Base-by-base conservation (phyloP, 1,140 invertebrate genomes). In the Eriocheir sinensis region DNA sequence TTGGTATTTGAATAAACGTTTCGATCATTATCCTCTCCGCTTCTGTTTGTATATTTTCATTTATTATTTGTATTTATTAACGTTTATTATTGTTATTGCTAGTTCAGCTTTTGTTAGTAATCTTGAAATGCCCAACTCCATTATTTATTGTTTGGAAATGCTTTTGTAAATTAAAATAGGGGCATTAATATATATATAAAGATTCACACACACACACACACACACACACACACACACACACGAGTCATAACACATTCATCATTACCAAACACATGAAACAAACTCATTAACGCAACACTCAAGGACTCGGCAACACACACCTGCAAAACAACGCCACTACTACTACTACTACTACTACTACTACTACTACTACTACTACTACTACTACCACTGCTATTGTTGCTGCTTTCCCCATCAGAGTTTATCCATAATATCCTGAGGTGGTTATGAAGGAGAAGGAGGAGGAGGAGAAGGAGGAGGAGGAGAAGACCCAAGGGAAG, bases 131-230 rank as follows among this genome's bases (percentile, higher is more conserved):
- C n/a, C n/a, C n/a, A n/a, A n/a, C n/a, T n/a, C n/a, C n/a, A n/a
- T n/a, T n/a, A n/a, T n/a, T n/a, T n/a, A n/a, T n/a, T n/a, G n/a
- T n/a, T n/a, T n/a, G n/a, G n/a, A n/a, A n/a, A n/a, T n/a, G n/a
- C n/a, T n/a, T n/a, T n/a, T n/a, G n/a, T n/a, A n/a, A n/a, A n/a
- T n/a, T n/a, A n/a, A n/a, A n/a, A n/a, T n/a, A n/a, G n/a, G n/a
- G n/a, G n/a, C n/a, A n/a, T n/a, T n/a, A n/a, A 48, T 9, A 90
- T 9, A 90, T 6, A 90, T 48, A 44, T 30, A 72, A 6, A 4
- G 32, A 91, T 32, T 60, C 3, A 91, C 89, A 91, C 60, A 91
- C 89, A 91, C 89, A 91, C 89, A 91, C 89, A 91, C 89, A 91
- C 89, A 91, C 89, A 91, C 91, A 92, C 15, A 91, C 44, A 72